These are phyloP conservation scores for Palaemon carinicauda DNA, from an alignment of 1,140 invertebrate genomes.

Conservation along the genomic window DNA sequence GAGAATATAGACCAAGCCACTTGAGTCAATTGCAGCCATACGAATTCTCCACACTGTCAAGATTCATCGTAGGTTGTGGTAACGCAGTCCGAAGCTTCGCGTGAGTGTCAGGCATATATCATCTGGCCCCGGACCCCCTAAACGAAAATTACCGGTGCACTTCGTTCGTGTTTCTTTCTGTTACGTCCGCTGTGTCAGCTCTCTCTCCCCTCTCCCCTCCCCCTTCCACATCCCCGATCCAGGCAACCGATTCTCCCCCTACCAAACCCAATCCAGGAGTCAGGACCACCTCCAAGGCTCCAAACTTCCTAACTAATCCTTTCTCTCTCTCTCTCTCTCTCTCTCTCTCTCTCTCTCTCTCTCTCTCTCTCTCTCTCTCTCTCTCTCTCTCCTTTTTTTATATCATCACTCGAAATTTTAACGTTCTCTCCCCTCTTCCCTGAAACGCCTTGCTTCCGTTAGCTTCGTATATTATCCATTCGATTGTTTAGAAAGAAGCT, in stretches of 20 bases:
- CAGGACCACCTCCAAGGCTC: neutral
- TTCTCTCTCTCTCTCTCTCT: neutral
- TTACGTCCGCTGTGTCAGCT: no score
- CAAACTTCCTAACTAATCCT: neutral
- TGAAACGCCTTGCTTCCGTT: neutral
- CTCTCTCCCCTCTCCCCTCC: no score
- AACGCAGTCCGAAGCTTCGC: neutral
- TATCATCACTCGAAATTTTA: neutral
- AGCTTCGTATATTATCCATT: no score
- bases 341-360: conserved; percentile 7
- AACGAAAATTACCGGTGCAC: no score
- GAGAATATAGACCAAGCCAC: no score
- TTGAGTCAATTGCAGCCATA: no score
- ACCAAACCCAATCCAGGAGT: neutral
- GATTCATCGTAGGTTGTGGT: neutral
- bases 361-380: conserved; percentile 7
- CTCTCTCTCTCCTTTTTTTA: no score
- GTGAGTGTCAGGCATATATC: conserved; percentile 30
- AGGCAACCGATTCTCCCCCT: neutral
- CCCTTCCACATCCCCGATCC: no score
- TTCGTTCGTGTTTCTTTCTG: no score
- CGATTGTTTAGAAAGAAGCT: no score
- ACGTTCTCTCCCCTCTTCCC: neutral
- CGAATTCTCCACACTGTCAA: neutral
- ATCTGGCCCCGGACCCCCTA: neutral